Conservation (phyloP, 2,113 vertebrate genomes). For the Bungarus multicinctus region DNA sequence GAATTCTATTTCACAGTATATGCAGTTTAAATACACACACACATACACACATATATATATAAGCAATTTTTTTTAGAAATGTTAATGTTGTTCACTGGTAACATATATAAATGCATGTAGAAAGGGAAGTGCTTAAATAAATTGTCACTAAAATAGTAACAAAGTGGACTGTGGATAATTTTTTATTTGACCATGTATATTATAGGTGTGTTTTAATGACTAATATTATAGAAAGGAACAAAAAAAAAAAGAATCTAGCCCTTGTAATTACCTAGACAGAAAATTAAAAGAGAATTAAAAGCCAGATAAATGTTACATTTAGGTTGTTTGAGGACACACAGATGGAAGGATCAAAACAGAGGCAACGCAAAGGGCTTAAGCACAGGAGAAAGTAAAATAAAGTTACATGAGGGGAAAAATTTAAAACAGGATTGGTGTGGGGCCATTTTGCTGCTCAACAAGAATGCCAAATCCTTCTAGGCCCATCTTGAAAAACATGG, state of each 20-base stretch:
- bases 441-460: neutral
- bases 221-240: neutral
- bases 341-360: neutral
- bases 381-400: neutral
- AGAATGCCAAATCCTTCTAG: neutral
- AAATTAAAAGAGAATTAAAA: neutral
- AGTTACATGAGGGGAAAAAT: neutral
- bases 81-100: neutral
- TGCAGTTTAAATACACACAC: neutral
- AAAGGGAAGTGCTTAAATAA: neutral
- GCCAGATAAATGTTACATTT: neutral
- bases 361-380: neutral
- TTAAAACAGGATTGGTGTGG: neutral
- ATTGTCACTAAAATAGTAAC: neutral
- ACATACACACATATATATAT: too few relatives aligned
- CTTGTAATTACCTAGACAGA: neutral
- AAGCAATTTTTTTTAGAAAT: too few relatives aligned
- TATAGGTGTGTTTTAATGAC: neutral
- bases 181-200: neutral
- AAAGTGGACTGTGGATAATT: neutral
- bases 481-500: neutral
- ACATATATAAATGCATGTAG: neutral
- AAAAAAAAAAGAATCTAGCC: constrained; percentile 9
- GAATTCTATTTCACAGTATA: neutral
- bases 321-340: neutral